phyloP scores from a whole-genome alignment of 2,888 invertebrate genomes.

The Thalpophila matura region DNA sequence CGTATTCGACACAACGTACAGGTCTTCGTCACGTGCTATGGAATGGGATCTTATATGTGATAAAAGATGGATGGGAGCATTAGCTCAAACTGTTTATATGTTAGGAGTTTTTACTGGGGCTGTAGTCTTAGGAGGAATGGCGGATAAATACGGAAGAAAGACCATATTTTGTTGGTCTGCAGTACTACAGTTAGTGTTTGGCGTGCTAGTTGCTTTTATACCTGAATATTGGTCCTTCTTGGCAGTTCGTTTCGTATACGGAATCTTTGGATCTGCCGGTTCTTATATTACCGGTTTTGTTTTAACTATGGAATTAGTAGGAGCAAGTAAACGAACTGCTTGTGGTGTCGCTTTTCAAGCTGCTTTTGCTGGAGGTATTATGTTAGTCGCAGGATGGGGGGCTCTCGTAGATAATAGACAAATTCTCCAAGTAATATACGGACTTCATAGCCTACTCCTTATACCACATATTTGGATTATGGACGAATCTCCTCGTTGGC shows the following conservation, averaged over 20 bases:
- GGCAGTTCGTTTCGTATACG: conserved; percentile 92
- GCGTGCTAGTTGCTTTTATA: conserved; percentile 94
- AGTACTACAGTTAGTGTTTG: conserved; percentile 93
- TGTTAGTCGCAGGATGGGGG: conserved; percentile 96
- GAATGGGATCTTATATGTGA: conserved; percentile 96
- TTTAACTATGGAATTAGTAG: conserved; percentile 95
- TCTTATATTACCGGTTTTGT: conserved; percentile 93
- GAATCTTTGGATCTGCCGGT: conserved; percentile 96
- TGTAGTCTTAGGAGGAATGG: conserved; percentile 94
- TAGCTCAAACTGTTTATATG: conserved; percentile 95
- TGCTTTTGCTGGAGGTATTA: conserved; percentile 95
- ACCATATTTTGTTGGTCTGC: conserved; percentile 95
- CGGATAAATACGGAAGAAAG: conserved; percentile 96
- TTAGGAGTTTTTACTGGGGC: conserved; percentile 96
- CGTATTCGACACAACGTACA: conserved; percentile 94
- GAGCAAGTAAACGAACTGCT: conserved; percentile 94
- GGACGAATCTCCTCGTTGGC: conserved; percentile 97
- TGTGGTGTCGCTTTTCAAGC: conserved; percentile 96
- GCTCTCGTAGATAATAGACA: conserved; percentile 93
- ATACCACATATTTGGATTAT: conserved; percentile 96
- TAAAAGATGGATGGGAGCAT: conserved; percentile 94
- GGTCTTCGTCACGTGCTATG: conserved; percentile 93
- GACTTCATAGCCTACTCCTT: conserved; percentile 93
- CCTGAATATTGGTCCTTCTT: conserved; percentile 94
- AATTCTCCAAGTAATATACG: conserved; percentile 95